Evolutionary conservation across 30 jellyfish, hydroid and myxozoan species (phyloP).

Genomic region (Nemopilema nomurai): DNA sequence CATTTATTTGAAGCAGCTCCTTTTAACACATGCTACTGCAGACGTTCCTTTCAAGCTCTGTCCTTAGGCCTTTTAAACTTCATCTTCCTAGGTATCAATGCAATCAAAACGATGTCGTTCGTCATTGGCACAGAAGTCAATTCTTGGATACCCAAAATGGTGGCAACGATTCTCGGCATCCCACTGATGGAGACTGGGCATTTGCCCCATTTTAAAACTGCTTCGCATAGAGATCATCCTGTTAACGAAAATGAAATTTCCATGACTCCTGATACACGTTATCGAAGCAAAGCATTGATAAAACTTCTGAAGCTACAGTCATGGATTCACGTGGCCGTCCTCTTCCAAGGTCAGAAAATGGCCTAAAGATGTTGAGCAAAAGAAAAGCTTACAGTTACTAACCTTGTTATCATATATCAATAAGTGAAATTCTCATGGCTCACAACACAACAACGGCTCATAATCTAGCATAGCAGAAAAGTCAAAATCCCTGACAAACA

Average conservation of each 20-base stretch:
- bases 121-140: background rate
- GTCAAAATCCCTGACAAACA: no score
- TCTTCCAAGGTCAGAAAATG: background rate
- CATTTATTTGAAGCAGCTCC: no score
- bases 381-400: no score
- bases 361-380: no score
- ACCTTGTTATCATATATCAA: background rate
- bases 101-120: background rate
- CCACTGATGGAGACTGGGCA: background rate
- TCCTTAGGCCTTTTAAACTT: no score
- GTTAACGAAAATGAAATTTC: background rate
- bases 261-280: background rate
- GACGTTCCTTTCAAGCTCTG: background rate
- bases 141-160: background rate
- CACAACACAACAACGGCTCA: no score
- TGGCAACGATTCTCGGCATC: background rate
- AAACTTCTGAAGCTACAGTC: background rate
- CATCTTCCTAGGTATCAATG: background rate
- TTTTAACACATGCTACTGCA: background rate
- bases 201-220: background rate
- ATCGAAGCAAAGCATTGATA: background rate
- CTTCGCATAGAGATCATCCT: background rate
- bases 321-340: background rate
- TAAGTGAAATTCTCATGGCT: no score
- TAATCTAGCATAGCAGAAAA: no score